Conservation (phyloP, 1,140 invertebrate species). For the Phymastichus coffea region DNA sequence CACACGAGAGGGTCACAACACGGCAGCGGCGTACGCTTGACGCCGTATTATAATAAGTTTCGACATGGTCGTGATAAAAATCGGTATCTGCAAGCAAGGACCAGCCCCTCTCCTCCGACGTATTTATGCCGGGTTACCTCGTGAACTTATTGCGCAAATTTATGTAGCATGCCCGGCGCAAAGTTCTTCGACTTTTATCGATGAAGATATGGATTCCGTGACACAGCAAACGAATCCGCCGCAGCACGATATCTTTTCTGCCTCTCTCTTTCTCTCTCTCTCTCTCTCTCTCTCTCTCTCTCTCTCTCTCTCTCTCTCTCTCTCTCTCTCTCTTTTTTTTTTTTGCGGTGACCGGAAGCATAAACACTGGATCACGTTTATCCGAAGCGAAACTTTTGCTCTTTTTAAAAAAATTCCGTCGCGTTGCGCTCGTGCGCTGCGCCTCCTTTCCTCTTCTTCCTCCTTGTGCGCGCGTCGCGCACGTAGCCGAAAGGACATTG, state of each 20-base stretch:
- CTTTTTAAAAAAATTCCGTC: not conserved
- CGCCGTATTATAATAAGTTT: slow-evolving; percentile 8
- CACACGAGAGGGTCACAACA: too few species aligned
- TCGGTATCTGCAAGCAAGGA: too few species aligned
- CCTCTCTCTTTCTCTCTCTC: too few species aligned
- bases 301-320: too few species aligned
- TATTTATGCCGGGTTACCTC: not conserved
- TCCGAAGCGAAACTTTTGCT: slow-evolving; percentile 7
- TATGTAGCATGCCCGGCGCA: not conserved
- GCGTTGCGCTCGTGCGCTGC: not conserved
- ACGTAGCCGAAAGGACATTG: too few species aligned
- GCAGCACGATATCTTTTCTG: too few species aligned
- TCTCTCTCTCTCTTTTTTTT: too few species aligned
- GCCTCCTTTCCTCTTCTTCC: not conserved
- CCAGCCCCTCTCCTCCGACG: too few species aligned
- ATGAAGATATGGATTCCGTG: slow-evolving; percentile 17
- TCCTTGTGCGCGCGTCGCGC: too few species aligned
- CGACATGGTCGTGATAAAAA: slow-evolving; percentile 3
- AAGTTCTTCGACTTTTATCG: slow-evolving; percentile 1
- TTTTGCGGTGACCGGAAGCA: slow-evolving; percentile 11
- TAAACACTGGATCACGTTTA: slow-evolving; percentile 9
- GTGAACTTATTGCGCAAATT: slow-evolving; percentile 2
- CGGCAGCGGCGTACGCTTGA: too few species aligned
- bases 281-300: too few species aligned
- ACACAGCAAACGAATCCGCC: not conserved